Base-by-base conservation (phyloP, 2,888 invertebrate species). In the Andrena minutula region DNA sequence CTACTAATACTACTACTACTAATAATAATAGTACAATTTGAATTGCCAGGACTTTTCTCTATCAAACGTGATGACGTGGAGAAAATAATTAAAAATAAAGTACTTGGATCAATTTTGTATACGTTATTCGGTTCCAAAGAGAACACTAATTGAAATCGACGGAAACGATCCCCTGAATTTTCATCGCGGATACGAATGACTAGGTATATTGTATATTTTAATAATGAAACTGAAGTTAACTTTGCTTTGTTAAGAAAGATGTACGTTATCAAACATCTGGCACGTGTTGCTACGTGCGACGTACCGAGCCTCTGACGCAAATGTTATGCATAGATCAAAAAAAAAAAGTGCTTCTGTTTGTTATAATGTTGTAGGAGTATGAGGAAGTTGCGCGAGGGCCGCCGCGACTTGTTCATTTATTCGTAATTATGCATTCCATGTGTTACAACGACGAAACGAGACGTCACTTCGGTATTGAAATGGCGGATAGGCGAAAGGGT, bases 371-470 rank as follows among this genome's bases (percentile, higher is more conserved):
- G 61, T 32, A 26, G 32, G 32, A 23, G 49, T 63, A 32, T 20
- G 16, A 71, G 26, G 35, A 35, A 53, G 32, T 65, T 20, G 41
- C 16, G 28, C 41, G 53, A 56, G 12, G 35, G 41, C 16, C 53
- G 8, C 2, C 28, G n/a, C 2, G 56, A 56, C 8, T 26, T 23
- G 23, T 53, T 73, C 28, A 26, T 65, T 56, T 28, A 28, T 73
- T 53, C 32, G 23, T 51, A n/a, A 53, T 64, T 64, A 73, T 64
- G 8, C 56, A 41, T 73, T 41, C 35, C n/a, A 20, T 1, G 6
- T 35, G 41, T n/a, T 63, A 32, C 2, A 74, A 66, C 47, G 49
- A 58, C 28, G 26, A 49, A 23, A 60, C 30, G 56, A 56, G 32
- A 64, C 53, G 63, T 72, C 53, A 64, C 20, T 10, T 23, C 30